A percentile compares a stretch with the other conserved stretches of the same genome.
Conservation (phyloP, 2,888 invertebrate species). For the Nomada hirtipes region DNA sequence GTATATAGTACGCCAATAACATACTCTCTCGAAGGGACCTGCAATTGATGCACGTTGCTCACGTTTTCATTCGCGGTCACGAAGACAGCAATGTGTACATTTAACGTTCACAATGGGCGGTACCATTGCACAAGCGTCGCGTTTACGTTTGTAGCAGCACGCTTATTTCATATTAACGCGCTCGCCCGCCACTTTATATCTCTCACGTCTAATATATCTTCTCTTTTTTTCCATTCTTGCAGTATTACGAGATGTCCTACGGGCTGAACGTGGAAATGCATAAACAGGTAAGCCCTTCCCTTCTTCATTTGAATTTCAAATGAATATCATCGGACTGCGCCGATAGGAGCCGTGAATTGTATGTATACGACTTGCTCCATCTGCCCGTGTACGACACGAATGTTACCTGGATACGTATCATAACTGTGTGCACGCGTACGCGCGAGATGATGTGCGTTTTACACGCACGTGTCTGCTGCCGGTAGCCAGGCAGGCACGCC, state of each 20-base stretch:
- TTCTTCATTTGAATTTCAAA: conserved; percentile 57
- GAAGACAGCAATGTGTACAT: background rate
- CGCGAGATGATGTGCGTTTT: background rate
- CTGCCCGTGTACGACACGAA: background rate
- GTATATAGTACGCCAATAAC: background rate
- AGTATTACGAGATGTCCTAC: conserved; percentile 99
- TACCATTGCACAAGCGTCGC: conserved; percentile 34
- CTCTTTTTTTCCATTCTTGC: conserved; percentile 85
- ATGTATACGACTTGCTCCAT: background rate
- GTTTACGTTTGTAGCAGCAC: conserved; percentile 43
- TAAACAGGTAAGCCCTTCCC: conserved; percentile 91
- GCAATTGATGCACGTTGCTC: conserved; percentile 6
- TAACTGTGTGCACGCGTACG: background rate
- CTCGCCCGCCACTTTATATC: conserved; percentile 32
- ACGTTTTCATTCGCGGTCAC: background rate
- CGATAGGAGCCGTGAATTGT: conserved; percentile 34
- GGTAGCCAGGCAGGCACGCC: conserved; percentile 21
- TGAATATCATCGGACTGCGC: conserved; percentile 48
- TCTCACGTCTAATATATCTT: conserved; percentile 54
- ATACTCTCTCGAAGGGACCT: background rate
- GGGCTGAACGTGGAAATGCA: conserved; percentile 99
- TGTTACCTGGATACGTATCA: background rate
- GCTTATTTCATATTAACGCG: conserved; percentile 23
- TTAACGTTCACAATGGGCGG: background rate
- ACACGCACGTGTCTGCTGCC: conserved; percentile 35